These are phyloP conservation scores for Hippocampus abdominalis DNA, from an alignment of 2,113 vertebrate species.

Conservation along the genomic window DNA sequence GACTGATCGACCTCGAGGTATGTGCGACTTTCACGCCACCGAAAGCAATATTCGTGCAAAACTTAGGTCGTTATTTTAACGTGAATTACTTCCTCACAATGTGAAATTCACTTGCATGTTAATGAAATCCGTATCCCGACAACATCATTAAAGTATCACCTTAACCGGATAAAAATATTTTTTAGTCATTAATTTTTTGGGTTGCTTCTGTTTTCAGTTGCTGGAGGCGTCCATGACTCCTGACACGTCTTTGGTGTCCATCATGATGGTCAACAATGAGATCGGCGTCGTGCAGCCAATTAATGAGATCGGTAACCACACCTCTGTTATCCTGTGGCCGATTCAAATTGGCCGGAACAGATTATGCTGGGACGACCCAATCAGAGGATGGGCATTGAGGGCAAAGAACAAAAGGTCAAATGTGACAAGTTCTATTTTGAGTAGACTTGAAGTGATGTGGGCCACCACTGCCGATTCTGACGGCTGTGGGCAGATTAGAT, in stretches of 20 bases:
- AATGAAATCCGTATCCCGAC: too few species aligned
- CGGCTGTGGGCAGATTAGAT: background rate
- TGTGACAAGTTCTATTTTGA: too few species aligned
- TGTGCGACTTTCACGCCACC: background rate
- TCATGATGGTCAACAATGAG: slow-evolving; percentile 97
- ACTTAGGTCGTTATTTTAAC: too few species aligned
- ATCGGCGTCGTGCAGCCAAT: slow-evolving; percentile 93
- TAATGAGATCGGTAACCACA: slow-evolving; percentile 82
- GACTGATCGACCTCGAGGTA: slow-evolving; percentile 88
- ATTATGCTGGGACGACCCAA: background rate
- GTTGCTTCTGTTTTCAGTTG: slow-evolving; percentile 67
- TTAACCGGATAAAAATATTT: too few species aligned
- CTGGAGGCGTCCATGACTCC: slow-evolving; percentile 82
- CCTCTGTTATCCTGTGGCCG: background rate
- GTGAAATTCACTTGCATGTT: too few species aligned
- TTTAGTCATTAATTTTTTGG: background rate
- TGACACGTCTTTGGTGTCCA: slow-evolving; percentile 87
- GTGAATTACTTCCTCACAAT: too few species aligned
- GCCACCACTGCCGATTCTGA: background rate
- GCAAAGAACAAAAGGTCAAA: background rate
- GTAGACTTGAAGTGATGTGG: too few species aligned
- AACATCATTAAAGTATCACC: too few species aligned
- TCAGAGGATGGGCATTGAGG: background rate
- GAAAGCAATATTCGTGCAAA: too few species aligned
- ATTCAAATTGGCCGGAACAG: background rate